Percentiles rank a stretch among this genome's conserved stretches.
Evolutionary conservation across 2,888 invertebrate species (phyloP).

Genomic region (Leptura quadrifasciata): DNA sequence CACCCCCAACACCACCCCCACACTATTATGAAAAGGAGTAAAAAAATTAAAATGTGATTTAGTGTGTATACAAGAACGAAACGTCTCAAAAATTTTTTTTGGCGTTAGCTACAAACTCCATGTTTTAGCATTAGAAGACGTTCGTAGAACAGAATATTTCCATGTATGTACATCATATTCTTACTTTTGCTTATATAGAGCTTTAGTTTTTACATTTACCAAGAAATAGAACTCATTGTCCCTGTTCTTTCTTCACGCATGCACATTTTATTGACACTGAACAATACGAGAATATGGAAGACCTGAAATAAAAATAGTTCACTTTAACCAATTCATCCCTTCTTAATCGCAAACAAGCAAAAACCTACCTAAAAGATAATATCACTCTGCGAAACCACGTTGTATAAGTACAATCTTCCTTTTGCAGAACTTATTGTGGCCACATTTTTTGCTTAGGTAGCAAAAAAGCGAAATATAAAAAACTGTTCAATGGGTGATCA

Average conservation of each 20-base stretch:
- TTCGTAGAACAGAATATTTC: too few relatives aligned
- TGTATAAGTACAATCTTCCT: neutral
- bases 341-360: neutral
- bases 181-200: neutral
- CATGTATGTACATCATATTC: too few relatives aligned
- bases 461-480: neutral
- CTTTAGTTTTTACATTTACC: neutral
- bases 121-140: too few relatives aligned
- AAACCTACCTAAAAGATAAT: neutral
- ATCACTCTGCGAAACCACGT: neutral
- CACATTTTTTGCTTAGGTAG: neutral
- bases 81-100: too few relatives aligned
- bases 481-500: constrained; percentile 3
- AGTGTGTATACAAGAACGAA: too few relatives aligned
- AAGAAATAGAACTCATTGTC: neutral
- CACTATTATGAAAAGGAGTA: too few relatives aligned
- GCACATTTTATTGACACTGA: neutral
- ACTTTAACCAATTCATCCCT: neutral
- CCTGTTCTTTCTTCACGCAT: neutral
- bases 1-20: too few relatives aligned
- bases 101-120: too few relatives aligned
- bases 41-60: too few relatives aligned
- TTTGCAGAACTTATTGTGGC: neutral
- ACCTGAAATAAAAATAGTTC: neutral
- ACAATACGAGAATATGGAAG: neutral